Conservation (phyloP, 2,113 vertebrate genomes). For the Epinephelus fuscoguttatus region DNA sequence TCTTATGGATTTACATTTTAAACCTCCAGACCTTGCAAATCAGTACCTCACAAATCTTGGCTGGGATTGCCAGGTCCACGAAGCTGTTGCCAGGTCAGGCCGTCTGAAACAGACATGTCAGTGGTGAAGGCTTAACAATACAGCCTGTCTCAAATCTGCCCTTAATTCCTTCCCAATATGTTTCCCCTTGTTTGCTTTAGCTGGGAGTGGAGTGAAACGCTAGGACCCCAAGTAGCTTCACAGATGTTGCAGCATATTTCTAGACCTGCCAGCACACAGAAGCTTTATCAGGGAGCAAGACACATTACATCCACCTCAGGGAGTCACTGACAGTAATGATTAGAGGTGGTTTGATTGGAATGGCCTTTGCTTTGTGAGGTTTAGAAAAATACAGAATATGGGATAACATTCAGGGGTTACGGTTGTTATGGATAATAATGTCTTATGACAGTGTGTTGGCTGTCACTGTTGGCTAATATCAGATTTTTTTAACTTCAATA, state of each 20-base stretch:
- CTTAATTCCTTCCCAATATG: slow-evolving; percentile 86
- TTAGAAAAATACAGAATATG: slow-evolving; percentile 36
- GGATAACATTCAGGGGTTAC: slow-evolving; percentile 8
- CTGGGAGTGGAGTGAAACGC: slow-evolving; percentile 69
- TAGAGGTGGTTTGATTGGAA: slow-evolving; percentile 64
- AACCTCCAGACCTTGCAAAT: slow-evolving; percentile 49
- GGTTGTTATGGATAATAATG: slow-evolving; percentile 1
- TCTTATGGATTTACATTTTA: slow-evolving; percentile 38
- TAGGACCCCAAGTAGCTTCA: slow-evolving; percentile 78
- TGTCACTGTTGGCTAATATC: not conserved
- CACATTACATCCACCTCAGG: slow-evolving; percentile 73
- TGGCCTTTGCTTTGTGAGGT: slow-evolving; percentile 51
- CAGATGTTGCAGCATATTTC: slow-evolving; percentile 84
- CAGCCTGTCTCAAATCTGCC: slow-evolving; percentile 78
- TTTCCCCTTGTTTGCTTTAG: slow-evolving; percentile 81
- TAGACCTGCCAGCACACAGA: slow-evolving; percentile 60
- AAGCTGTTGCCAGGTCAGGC: slow-evolving; percentile 77
- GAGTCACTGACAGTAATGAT: slow-evolving; percentile 74
- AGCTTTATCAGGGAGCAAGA: slow-evolving; percentile 69
- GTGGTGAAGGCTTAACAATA: slow-evolving; percentile 79
- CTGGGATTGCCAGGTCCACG: slow-evolving; percentile 66
- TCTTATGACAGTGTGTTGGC: not conserved
- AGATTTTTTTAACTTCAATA: not conserved
- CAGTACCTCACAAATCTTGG: slow-evolving; percentile 42
- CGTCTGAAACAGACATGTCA: slow-evolving; percentile 75